Evolutionary conservation across 2,113 vertebrate species (phyloP).

Genomic region (Phocoena sinus): DNA sequence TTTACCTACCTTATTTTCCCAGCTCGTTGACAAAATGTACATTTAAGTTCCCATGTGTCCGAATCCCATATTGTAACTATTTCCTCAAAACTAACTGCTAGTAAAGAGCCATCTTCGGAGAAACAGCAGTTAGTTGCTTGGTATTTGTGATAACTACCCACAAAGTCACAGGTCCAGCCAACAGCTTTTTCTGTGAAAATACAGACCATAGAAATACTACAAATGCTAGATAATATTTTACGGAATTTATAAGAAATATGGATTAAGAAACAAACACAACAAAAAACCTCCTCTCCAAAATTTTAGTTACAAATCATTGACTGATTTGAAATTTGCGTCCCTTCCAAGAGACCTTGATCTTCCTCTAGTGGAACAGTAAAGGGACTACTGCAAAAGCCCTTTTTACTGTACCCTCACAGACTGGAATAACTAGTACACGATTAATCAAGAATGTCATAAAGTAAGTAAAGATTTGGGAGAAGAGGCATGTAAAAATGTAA

Average conservation of each 20-base stretch:
- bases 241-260: neutral
- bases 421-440: neutral
- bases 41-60: constrained; percentile 91
- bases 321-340: neutral
- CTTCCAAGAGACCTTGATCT: neutral
- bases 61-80: constrained; percentile 93
- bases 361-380: constrained; percentile 46
- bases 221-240: neutral
- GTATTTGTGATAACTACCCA: constrained; percentile 92
- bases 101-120: constrained; percentile 93
- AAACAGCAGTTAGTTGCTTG: constrained; percentile 90
- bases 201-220: neutral
- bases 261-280: neutral
- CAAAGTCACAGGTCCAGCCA: constrained; percentile 95
- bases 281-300: neutral
- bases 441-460: neutral
- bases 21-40: constrained; percentile 94
- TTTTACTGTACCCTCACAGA: neutral
- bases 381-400: neutral
- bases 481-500: neutral
- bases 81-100: constrained; percentile 92
- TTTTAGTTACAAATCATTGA: neutral
- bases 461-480: neutral
- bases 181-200: constrained; percentile 80
- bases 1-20: constrained; percentile 87